Base-by-base conservation (phyloP, 2,888 invertebrate genomes). In the Ganaspis brasiliensis region DNA sequence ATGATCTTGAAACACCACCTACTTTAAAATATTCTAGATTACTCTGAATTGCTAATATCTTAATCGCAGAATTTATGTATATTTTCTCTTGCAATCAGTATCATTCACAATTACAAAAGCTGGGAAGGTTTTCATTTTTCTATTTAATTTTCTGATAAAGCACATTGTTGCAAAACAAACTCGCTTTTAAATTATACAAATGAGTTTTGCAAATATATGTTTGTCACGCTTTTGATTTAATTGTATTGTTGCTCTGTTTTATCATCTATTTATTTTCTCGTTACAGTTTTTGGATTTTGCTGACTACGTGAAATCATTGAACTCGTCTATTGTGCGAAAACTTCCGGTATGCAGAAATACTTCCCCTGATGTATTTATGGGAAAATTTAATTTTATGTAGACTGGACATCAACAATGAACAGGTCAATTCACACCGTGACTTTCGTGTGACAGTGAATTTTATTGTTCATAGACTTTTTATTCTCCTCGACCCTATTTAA, bases 401-500 rank as follows among this genome's bases (percentile, higher is more conserved):
- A 61, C 61, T 61, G 61, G 37, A 24, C 63, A 40, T 40, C 6
- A 37, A 63, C 61, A 61, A 61, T 61, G 6, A 61, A 37, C 37
- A 61, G 61, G 61, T 61, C 14, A 37, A 37, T 61, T 61, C 61
- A 21, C 37, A 61, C 61, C 21, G 37, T 21, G 10, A 37, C 35
- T 26, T 10, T 35, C 35, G 31, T 35, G 19, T 35, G 31, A 31
- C 31, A 6, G 6, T 56, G 56, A 56, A 24, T 56, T 61, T 61
- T 61, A 61, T 61, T 61, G 61, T 61, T 37, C 61, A 35, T 12
- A 56, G 12, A 19, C 57, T 57, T 57, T 63, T 63, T 37, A 63
- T 63, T 63, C 40, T 37, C 63, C 40, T 63, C 63, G 63, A 63
- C 63, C 63, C 63, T 63, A 63, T 63, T 63, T 63, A 63, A 57